Evolutionary conservation across 37 sponge, comb jelly and placozoan species (phyloP).

Genomic region (Aplysina aerophoba): DNA sequence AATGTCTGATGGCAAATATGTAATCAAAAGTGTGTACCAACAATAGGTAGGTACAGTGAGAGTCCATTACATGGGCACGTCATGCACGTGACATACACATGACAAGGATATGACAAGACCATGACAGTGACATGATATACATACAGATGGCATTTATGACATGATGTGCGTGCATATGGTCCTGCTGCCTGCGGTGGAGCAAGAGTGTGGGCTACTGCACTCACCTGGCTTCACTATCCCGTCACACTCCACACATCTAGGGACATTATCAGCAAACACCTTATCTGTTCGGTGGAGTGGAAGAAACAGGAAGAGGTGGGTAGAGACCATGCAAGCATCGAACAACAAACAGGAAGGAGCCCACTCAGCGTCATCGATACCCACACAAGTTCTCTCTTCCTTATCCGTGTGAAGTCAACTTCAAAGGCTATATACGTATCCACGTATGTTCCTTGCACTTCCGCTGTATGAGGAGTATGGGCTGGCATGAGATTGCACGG

Average conservation of each 20-base stretch:
- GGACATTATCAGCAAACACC: slow-evolving; percentile 74
- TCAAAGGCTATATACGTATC: too few relatives aligned
- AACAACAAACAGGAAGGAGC: too few relatives aligned
- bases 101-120: not conserved
- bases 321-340: too few relatives aligned
- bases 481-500: too few relatives aligned
- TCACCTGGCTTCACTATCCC: slow-evolving; percentile 87
- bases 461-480: too few relatives aligned
- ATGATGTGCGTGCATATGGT: not conserved
- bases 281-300: slow-evolving; percentile 36
- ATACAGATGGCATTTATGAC: not conserved
- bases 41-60: not conserved
- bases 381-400: too few relatives aligned
- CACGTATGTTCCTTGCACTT: too few relatives aligned
- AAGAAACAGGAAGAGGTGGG: too few relatives aligned
- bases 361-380: too few relatives aligned
- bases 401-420: too few relatives aligned
- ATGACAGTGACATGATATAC: not conserved
- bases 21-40: not conserved
- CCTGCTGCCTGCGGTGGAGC: not conserved
- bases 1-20: slow-evolving; percentile 66
- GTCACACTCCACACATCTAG: slow-evolving; percentile 41
- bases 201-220: not conserved
- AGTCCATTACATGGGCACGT: not conserved
- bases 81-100: not conserved